phyloP scores from a whole-genome alignment of 2,113 vertebrate genomes.

The Lathamus discolor region DNA sequence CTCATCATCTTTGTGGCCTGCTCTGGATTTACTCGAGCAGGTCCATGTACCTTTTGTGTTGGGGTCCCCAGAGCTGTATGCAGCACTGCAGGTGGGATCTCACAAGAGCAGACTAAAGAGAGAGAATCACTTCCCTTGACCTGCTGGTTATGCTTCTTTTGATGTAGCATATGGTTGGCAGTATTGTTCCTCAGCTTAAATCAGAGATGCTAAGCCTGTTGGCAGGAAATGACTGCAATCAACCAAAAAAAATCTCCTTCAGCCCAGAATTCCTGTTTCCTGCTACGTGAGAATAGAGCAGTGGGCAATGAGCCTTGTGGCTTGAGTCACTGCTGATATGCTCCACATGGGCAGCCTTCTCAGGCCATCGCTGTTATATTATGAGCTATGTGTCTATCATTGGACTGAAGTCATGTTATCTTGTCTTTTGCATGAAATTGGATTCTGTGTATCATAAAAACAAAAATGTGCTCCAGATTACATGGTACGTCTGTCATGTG shows the following conservation, averaged over 20 bases:
- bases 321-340: neutral
- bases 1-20: neutral
- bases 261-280: neutral
- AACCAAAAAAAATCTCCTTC: neutral
- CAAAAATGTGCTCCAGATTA: neutral
- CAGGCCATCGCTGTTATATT: neutral
- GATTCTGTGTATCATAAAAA: neutral
- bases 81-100: neutral
- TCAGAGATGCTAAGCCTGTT: neutral
- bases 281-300: rapidly evolving
- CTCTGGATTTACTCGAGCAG: neutral
- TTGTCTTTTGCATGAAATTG: neutral
- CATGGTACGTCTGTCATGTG: neutral
- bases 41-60: neutral
- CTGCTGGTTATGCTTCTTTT: neutral
- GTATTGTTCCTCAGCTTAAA: neutral
- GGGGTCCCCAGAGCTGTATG: neutral
- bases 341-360: neutral
- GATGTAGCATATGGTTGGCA: neutral
- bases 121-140: neutral
- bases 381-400: rapidly evolving
- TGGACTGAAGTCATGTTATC: neutral
- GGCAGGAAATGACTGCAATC: neutral
- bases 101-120: neutral
- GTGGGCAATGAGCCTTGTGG: neutral